phyloP scores from a whole-genome alignment of 2,888 invertebrate species.

The Zeuzera pyrina region DNA sequence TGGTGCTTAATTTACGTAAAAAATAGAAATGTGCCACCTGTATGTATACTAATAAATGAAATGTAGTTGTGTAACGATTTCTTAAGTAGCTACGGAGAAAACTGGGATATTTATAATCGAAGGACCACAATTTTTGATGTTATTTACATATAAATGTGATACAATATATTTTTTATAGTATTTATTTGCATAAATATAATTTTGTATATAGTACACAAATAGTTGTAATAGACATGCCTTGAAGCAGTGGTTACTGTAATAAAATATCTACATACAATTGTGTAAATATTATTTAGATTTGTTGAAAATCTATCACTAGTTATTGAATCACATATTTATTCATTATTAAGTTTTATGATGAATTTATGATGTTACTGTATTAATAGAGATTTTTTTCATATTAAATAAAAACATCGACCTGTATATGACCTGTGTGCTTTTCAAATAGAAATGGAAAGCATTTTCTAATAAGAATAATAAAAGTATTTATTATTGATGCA shows the following conservation, averaged over 20 bases:
- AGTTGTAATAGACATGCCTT: conserved; percentile 37
- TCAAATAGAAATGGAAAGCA: too few relatives aligned
- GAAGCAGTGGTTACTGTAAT: neutral
- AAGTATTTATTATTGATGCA: too few relatives aligned
- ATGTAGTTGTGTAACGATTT: too few relatives aligned
- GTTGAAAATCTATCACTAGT: conserved; percentile 45
- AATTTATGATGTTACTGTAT: too few relatives aligned
- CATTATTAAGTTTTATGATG: conserved; percentile 35
- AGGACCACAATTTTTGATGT: conserved; percentile 52
- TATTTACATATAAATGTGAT: conserved; percentile 49
- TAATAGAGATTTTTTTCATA: too few relatives aligned
- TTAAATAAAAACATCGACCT: too few relatives aligned
- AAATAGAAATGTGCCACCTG: too few relatives aligned
- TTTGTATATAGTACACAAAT: conserved; percentile 30
- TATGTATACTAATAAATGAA: too few relatives aligned
- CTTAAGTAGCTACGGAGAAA: too few relatives aligned
- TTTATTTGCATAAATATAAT: conserved; percentile 34
- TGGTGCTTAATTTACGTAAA: too few relatives aligned
- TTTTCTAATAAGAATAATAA: too few relatives aligned
- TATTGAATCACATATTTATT: conserved; percentile 35
- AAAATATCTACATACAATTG: conserved; percentile 18
- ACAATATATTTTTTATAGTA: conserved; percentile 58
- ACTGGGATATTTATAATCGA: conserved; percentile 27
- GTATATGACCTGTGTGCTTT: too few relatives aligned
- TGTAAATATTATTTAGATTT: conserved; percentile 24